These are phyloP conservation scores for Nephrocerus scutellatus DNA, from an alignment of 2,888 invertebrate genomes.

Conservation along the genomic window DNA sequence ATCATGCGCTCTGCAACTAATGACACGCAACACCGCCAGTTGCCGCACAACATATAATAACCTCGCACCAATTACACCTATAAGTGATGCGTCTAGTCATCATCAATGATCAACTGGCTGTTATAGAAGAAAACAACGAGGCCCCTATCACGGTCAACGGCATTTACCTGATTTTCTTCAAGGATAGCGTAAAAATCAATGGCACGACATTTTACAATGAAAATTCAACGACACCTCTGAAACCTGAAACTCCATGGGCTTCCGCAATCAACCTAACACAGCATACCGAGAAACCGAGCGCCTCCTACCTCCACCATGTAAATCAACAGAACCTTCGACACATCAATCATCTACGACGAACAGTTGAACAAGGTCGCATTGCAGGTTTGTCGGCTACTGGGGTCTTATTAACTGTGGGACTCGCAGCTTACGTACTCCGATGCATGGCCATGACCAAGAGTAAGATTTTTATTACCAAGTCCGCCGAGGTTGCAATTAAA, in stretches of 20 bases:
- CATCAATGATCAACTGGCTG: slow-evolving; percentile 8
- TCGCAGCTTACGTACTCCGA: too few species aligned
- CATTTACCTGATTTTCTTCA: slow-evolving; percentile 1
- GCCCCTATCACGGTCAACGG: slow-evolving; percentile 2
- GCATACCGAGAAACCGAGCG: too few species aligned
- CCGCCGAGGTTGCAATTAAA: too few species aligned
- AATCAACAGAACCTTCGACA: slow-evolving; percentile 3
- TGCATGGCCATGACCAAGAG: too few species aligned
- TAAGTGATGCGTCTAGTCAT: too few species aligned
- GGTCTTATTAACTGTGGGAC: too few species aligned
- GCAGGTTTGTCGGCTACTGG: too few species aligned
- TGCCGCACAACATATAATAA: slow-evolving; percentile 5
- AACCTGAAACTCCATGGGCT: too few species aligned
- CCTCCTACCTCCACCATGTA: slow-evolving; percentile 1
- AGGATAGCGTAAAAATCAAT: slow-evolving; percentile 2
- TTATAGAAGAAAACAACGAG: slow-evolving; percentile 6
- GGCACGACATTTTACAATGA: slow-evolving; percentile 2
- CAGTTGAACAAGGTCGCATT: too few species aligned
- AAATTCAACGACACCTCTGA: slow-evolving; percentile 6
- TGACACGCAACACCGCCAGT: slow-evolving; percentile 4
- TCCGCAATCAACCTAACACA: too few species aligned
- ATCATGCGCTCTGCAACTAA: slow-evolving; percentile 11
- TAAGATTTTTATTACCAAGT: too few species aligned
- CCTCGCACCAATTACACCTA: not conserved
- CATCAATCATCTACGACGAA: too few species aligned